Evolutionary conservation across 2,113 vertebrate genomes (phyloP), one percentile per base, ranked within the genome.

Genomic region (Microcebus tavaratra): DNA sequence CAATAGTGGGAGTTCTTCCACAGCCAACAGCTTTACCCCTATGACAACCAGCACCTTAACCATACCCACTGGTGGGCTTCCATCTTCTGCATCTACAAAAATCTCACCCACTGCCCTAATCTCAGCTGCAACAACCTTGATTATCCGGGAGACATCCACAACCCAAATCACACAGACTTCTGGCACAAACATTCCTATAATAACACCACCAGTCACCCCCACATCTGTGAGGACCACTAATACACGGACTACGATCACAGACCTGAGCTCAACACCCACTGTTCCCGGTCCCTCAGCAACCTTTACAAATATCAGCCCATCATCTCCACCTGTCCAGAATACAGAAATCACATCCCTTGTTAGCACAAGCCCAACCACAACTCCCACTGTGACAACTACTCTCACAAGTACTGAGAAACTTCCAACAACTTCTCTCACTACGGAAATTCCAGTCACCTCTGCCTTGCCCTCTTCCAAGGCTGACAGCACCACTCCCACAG

Each of bases 1-100:
- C 18, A 13, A 4, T 4, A 42, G 4, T 36, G 20, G 14, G 14
- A 27, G 0, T 18, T 8, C 21, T 10, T 4, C 11, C 0, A 14
- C 14, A 55, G 4, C 36, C 36, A 14, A 11, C 53, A 45, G 21
- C 8, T 45, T 15, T 36, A 11, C 72, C 9, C 20, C 34, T 23
- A 1, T 11, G n/a, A 17, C 48, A 2, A 8, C 27, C 17, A 8
- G 1, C 1, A 17, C 2, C 29, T 2, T 48, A 23, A 34, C 23
- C 11, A 31, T 9, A 18, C 55, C 39, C 8, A 45, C 15, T 2
- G 50, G 18, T 21, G 39, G 1, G 0, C 17, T 1, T 29, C 15
- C 31, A 8, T 57, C 53, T n/a, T n/a, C 73, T 10, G 5, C 48
- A 11, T 2, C 34, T 79, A 14, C 53, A 7, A 4, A 50, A 36